These are phyloP conservation scores for Percopsis transmontana DNA, from an alignment of 2,113 vertebrate species.

Conservation along the genomic window DNA sequence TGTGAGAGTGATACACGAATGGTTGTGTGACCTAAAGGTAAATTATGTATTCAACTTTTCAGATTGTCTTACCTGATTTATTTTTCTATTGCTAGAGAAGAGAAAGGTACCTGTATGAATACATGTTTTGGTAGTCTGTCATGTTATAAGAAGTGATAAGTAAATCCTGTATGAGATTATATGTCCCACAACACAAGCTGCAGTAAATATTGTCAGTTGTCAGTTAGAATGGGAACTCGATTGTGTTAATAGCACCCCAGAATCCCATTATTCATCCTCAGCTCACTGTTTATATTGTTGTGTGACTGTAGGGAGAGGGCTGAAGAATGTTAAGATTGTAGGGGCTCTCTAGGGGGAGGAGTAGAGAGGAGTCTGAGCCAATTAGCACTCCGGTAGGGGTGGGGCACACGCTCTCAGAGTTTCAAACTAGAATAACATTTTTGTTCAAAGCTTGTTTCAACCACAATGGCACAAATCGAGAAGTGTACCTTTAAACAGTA, in stretches of 20 bases:
- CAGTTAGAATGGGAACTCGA: too few species aligned
- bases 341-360: too few species aligned
- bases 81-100: slow-evolving; percentile 75
- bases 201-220: too few species aligned
- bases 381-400: too few species aligned
- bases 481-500: slow-evolving; percentile 24
- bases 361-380: too few species aligned
- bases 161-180: slow-evolving; percentile 37
- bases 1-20: slow-evolving; percentile 27
- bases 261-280: slow-evolving; percentile 11
- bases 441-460: too few species aligned
- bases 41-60: slow-evolving; percentile 59
- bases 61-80: slow-evolving; percentile 73
- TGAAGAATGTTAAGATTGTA: too few species aligned
- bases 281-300: too few species aligned
- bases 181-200: slow-evolving; percentile 49
- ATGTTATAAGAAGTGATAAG: slow-evolving; percentile 50
- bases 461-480: too few species aligned
- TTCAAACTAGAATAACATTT: too few species aligned
- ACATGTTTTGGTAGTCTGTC: slow-evolving; percentile 57
- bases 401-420: too few species aligned
- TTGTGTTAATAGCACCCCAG: slow-evolving; percentile 6
- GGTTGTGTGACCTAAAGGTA: slow-evolving; percentile 32
- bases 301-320: too few species aligned
- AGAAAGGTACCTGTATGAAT: slow-evolving; percentile 61